Evolutionary conservation across 2,888 invertebrate species (phyloP).

Genomic region (Papilio protenor): DNA sequence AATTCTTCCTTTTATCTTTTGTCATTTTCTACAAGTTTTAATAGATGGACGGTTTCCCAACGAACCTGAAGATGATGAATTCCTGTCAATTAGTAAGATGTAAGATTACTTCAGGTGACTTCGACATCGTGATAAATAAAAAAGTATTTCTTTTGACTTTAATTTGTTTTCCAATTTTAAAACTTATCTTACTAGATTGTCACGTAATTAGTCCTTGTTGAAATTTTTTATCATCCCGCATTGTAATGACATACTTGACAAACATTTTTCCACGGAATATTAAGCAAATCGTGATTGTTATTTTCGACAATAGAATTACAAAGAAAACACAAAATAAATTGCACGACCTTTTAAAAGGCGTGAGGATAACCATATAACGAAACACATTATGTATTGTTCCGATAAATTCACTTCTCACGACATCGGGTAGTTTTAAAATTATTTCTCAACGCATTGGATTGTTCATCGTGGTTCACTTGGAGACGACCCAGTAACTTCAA

Average conservation of each 20-base stretch:
- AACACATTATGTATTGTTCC: constrained; percentile 31
- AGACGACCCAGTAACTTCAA: constrained; percentile 37
- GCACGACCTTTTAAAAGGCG: constrained; percentile 34
- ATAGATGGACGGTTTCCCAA: too few relatives aligned
- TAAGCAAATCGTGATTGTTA: constrained; percentile 21
- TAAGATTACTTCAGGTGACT: too few relatives aligned
- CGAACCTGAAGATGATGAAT: too few relatives aligned
- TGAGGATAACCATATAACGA: constrained; percentile 34
- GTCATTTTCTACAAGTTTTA: too few relatives aligned
- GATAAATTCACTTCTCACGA: constrained; percentile 34
- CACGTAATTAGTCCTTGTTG: neutral
- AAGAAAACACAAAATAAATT: constrained; percentile 20
- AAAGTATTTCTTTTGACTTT: too few relatives aligned
- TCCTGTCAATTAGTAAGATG: too few relatives aligned
- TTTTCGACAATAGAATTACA: constrained; percentile 9
- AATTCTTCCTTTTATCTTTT: neutral
- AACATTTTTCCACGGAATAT: constrained; percentile 23
- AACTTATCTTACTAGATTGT: neutral
- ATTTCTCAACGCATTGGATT: constrained; percentile 28
- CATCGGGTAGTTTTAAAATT: constrained; percentile 15
- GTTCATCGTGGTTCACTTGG: constrained; percentile 14
- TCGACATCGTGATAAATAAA: too few relatives aligned
- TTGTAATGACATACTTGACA: neutral
- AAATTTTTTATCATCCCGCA: constrained; percentile 9
- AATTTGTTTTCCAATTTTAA: too few relatives aligned